phyloP scores from a whole-genome alignment of 1,140 invertebrate species.

The Trinorchestia longiramus region DNA sequence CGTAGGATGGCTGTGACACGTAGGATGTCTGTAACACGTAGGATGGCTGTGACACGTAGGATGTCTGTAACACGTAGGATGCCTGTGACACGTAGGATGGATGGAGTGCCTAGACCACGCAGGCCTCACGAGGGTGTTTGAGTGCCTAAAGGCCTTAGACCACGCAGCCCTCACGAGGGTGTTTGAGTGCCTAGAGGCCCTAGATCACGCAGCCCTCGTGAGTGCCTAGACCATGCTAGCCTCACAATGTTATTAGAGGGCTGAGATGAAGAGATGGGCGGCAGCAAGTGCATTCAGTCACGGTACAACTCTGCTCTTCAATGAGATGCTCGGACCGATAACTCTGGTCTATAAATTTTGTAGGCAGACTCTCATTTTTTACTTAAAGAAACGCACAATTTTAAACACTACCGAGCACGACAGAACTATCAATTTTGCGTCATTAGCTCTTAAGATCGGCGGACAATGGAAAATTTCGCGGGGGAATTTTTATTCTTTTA shows the following conservation, averaged over 20 bases:
- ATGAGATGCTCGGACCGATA: slow-evolving; percentile 47
- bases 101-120: too few species aligned
- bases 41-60: too few species aligned
- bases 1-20: too few species aligned
- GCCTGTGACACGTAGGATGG: too few species aligned
- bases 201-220: too few species aligned
- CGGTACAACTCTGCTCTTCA: neutral
- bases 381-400: slow-evolving; percentile 42
- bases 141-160: too few species aligned
- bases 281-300: neutral
- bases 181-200: too few species aligned
- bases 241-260: neutral
- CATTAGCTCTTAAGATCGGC: slow-evolving; percentile 30
- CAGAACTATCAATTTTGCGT: neutral
- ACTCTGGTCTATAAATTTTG: slow-evolving; percentile 2
- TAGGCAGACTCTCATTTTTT: slow-evolving; percentile 15
- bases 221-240: neutral
- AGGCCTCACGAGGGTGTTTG: too few species aligned
- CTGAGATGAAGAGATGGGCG: neutral
- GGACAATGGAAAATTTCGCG: slow-evolving; percentile 12
- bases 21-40: too few species aligned
- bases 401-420: slow-evolving; percentile 14
- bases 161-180: too few species aligned
- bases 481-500: neutral
- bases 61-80: too few species aligned